Evolutionary conservation across 1,140 invertebrate genomes (phyloP), one percentile per base, ranked within the genome.

Genomic region (Conus ventricosus): DNA sequence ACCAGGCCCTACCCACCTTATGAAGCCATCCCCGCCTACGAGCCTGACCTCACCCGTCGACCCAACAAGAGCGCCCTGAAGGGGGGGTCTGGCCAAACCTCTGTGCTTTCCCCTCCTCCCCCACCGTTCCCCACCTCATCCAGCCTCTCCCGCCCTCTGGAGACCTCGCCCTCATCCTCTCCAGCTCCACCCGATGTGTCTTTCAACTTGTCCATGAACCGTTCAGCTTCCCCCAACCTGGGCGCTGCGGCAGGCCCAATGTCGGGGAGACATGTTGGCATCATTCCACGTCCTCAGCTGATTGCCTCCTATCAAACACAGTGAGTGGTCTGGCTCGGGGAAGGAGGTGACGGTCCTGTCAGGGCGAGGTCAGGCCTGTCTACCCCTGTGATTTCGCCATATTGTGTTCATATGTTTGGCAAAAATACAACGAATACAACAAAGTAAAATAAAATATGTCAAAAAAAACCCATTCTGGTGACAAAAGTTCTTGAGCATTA

Each of bases 31-130:
- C 92, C 92, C 11, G 92, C 92, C 84, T 90, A 87, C 63, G 94
- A 95, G 89, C 94, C 94, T 11, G 93, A 95, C 90, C 91, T 94
- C 20, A 91, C 54, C 82, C 90, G 91, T 84, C 85, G 90, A 85
- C 94, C 94, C 78, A 94, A 93, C 85, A 95, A 95, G 91, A 94
- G 94, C 91, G 94, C 94, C 87, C 90, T 95, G 85, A 95, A 94
- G 90, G 60, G 82, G 25, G 63, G 55, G 20, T 82, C 3, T 39
- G 51, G 55, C 39, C 17, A 87, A 39, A 82, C 87, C 82, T 17
- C 20, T 63, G 60, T 76, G 60, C 27, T 87, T 54, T 71, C 67
- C 67, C 84, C 71, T 55, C 25, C 54, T 80, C 78, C 85, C 75
- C 88, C 78, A 13, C 84, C 85, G 6, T 84, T 84, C 86, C 86